Base-by-base conservation (phyloP, 2,797 vertebrate genomes). In the Podarcis siculus region DNA sequence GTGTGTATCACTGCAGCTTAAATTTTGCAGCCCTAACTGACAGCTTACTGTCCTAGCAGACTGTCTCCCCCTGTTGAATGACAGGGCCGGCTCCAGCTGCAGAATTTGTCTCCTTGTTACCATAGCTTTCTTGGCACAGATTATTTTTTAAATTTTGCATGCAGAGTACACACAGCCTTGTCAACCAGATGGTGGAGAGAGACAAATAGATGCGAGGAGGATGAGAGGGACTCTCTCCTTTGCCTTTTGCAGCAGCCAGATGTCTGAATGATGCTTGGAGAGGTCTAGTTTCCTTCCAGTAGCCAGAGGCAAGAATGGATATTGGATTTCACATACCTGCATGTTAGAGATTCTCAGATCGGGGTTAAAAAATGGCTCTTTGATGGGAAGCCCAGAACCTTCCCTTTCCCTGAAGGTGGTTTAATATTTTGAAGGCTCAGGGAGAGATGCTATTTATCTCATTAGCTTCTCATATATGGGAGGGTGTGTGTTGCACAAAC, bases 241-340 rank as follows among this genome's bases (percentile, higher is more conserved):
- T 61, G 82, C 87, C 64, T 72, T 25, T 45, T 45, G 17, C 15
- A 85, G 27, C 72, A 66, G 66, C 87, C 87, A 85, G 82, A 80
- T 89, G 82, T 89, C 77, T 84, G 75, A 84, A 79, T 21, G 82
- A 79, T 72, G 7, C 15, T 66, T 89, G 69, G 78, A 89, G 39
- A 49, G 75, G 25, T 27, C 25, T 80, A 9, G 3, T 35, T 89
- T 45, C 69, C 30, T 80, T 37, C 77, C 72, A 87, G 80, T 77
- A 82, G 69, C 77, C 32, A 49, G 69, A 80, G 67, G 69, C 30
- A 66, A 75, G 25, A 17, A 30, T 30, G 55, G 55, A 55, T 35
- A 64, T 37, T 89, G 37, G n/a, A 64, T 89, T 85, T 80, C 82
- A 73, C 39, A 49, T 85, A 75, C 67, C 87, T 17, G 3, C n/a